Evolutionary conservation across 2,113 vertebrate species (phyloP).

Genomic region (Aythya baeri): DNA sequence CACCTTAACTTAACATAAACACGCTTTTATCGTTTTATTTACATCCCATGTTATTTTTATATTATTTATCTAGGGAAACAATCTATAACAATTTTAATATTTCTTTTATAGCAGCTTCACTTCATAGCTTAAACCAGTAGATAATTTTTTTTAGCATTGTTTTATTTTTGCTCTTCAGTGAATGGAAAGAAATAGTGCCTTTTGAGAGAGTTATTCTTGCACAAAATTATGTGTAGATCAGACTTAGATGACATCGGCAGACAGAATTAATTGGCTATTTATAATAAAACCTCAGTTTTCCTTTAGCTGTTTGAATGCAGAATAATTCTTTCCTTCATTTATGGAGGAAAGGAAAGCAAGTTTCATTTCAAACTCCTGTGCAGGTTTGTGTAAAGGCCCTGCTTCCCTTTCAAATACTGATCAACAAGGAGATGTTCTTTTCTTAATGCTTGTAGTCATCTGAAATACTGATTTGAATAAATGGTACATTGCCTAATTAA

Average conservation of each 20-base stretch:
- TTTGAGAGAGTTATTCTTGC: background rate
- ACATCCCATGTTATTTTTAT: background rate
- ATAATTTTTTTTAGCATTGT: too few relatives aligned
- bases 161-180: background rate
- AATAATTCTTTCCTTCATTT: background rate
- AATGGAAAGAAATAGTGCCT: background rate
- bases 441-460: background rate
- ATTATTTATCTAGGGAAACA: background rate
- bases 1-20: background rate
- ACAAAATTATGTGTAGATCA: background rate
- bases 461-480: background rate
- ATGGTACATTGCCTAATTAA: background rate
- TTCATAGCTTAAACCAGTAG: too few relatives aligned
- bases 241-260: background rate
- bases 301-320: background rate
- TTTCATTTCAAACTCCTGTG: background rate
- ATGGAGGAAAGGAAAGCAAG: background rate
- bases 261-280: background rate
- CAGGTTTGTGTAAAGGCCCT: background rate
- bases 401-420: background rate
- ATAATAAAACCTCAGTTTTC: background rate
- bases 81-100: background rate
- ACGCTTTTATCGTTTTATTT: background rate
- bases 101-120: background rate
- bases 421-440: background rate